Evolutionary conservation across 2,797 vertebrate species (phyloP), one percentile per base, ranked within the genome.

Genomic region (Sebastes steindachneri): DNA sequence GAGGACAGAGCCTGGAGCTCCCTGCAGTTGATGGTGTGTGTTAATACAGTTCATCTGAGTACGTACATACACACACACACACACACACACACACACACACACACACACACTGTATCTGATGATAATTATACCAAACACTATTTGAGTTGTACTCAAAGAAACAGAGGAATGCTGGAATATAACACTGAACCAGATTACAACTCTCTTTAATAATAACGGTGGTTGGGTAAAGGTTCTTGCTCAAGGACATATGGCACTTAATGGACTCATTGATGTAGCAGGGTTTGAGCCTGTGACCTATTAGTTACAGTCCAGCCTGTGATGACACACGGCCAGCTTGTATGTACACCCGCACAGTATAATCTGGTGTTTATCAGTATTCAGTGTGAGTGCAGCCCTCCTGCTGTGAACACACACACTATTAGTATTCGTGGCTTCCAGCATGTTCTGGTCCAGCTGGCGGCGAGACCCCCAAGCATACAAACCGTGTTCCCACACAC

Each of bases 371-470:
- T 48, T 1, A 79, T 84, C 80, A 79, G 77, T 84, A 80, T 78
- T 69, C 75, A 70, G 35, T 7, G 58, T 15, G 59, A 7, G 37
- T 21, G 58, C 68, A 35, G 51, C 69, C 45, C 80, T 82, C 88
- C 71, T 59, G 83, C 78, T 66, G 77, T 57, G 67, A 75, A 45
- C 76, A 58, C 11, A 54, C 64, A 54, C 64, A n/a, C 29, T 51
- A 75, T 79, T 79, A 79, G 75, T 76, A 68, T 86, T 75, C 65
- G 5, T 26, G 71, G 80, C 77, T 68, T 73, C 75, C 78, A 88
- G 76, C 77, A 83, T 88, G 89, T 85, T 84, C 63, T 82, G 62
- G 35, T 84, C 88, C 86, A 91, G 88, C 86, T 91, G 92, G 87
- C 87, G 75, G 62, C 41, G 45, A 69, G 83, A 71, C 83, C 79